A percentile compares a stretch with the other conserved stretches of the same genome.
These are phyloP conservation scores for Cuniculus paca DNA, from an alignment of 2,797 vertebrate species.

Conservation along the genomic window DNA sequence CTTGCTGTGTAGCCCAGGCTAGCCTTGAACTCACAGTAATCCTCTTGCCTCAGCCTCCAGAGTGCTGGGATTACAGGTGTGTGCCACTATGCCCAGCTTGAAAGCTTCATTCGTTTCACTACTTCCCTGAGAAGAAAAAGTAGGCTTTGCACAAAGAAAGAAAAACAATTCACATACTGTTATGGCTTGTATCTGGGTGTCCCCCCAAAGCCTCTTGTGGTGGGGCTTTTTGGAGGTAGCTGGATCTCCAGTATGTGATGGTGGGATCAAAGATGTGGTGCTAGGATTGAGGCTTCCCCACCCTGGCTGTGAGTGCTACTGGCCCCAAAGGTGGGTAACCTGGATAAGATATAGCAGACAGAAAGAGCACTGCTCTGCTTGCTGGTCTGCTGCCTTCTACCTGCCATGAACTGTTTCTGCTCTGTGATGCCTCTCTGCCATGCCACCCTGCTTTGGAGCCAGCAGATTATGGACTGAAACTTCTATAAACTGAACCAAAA, in stretches of 20 bases:
- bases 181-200: neutral
- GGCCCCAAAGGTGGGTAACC: neutral
- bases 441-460: neutral
- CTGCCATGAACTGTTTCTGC: neutral
- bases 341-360: neutral
- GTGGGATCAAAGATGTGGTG: neutral
- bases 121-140: neutral
- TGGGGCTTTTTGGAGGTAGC: neutral
- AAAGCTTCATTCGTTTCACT: neutral
- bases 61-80: neutral
- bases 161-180: conserved; percentile 13
- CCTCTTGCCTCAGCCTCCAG: neutral
- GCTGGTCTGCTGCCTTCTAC: neutral
- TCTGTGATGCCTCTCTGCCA: neutral
- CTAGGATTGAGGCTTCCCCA: neutral
- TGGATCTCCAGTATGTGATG: neutral
- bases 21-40: neutral
- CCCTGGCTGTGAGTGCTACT: neutral
- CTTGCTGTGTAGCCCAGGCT: neutral
- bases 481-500: neutral
- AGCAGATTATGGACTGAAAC: neutral
- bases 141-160: neutral
- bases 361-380: neutral
- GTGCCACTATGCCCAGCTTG: neutral
- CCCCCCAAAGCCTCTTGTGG: neutral